Base-by-base conservation (phyloP, 2,797 vertebrate species). In the Spinus olivaceus region DNA sequence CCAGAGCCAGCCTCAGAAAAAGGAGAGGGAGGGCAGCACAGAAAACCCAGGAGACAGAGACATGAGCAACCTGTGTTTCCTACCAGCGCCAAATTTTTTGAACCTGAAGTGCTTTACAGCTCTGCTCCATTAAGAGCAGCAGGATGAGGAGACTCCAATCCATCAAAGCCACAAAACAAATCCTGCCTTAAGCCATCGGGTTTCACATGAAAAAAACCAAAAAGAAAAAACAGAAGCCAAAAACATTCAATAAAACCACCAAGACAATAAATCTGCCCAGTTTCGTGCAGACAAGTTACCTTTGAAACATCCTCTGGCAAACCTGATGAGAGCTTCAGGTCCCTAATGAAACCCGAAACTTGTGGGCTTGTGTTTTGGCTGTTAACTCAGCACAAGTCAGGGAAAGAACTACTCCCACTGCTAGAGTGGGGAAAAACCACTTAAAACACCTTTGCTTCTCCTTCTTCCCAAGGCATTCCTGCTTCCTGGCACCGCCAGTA, bases 171-270 rank as follows among this genome's bases (percentile, higher is more conserved):
- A 54, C 76, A 54, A 71, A 94, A 83, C 72, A 94, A 91, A 94
- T 95, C 90, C 94, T 10, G 9, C 61, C 77, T 95, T 96, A 94
- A 95, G 54, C 63, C 77, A 54, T 33, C 8, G 41, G 18, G 25
- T 89, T 94, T 95, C 84, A 92, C 74, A 49, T 33, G 17, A 20
- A 49, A 56, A 80, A 81, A 92, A 37, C 10, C 37, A 56, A 76
- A 74, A 64, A 44, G 65, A 69, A 83, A 86, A 78, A 95, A 95
- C 95, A 95, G 96, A 94, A 96, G 95, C 87, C 82, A 91, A 96
- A 95, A 92, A 5, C 0, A 1, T 63, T 94, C 91, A 90, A 46
- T 91, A 96, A 96, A 95, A 90, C 90, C 95, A 86, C 69, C 86
- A 69, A 88, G 66, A 76, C 88, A 92, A 92, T 96, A 96, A 96